phyloP scores from a whole-genome alignment of 2,888 invertebrate species.

The Drosophila atroscutellata region DNA sequence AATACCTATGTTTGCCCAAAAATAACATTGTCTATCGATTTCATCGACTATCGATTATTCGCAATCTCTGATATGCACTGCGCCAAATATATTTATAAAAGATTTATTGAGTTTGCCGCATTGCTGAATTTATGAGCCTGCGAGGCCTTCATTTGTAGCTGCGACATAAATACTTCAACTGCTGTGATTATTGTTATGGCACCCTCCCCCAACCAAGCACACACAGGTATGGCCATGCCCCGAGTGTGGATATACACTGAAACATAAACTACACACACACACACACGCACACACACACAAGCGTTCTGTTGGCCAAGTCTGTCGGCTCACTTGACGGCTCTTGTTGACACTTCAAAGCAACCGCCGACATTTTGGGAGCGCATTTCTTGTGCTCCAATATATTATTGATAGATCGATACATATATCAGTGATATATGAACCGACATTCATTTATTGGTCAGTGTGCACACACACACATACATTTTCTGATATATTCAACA shows the following conservation, averaged over 20 bases:
- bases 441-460: slow-evolving; percentile 47
- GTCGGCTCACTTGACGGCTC: slow-evolving; percentile 55
- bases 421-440: slow-evolving; percentile 49
- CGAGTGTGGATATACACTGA: slow-evolving; percentile 19
- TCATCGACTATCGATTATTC: not conserved
- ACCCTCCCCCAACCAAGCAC: slow-evolving; percentile 15
- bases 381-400: slow-evolving; percentile 59
- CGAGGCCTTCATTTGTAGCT: slow-evolving; percentile 63
- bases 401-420: slow-evolving; percentile 66
- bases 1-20: not conserved
- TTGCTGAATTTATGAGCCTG: slow-evolving; percentile 62
- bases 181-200: slow-evolving; percentile 69
- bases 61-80: slow-evolving; percentile 14
- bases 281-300: not conserved
- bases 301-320: slow-evolving; percentile 45
- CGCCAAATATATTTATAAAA: slow-evolving; percentile 29
- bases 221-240: not conserved
- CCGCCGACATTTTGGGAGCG: slow-evolving; percentile 47
- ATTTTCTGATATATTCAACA: slow-evolving; percentile 11
- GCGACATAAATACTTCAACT: slow-evolving; percentile 72
- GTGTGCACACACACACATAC: not conserved
- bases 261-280: slow-evolving; percentile 18
- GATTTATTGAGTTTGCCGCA: slow-evolving; percentile 44
- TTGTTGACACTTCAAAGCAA: slow-evolving; percentile 55
- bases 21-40: not conserved